phyloP scores from a whole-genome alignment of 2,113 vertebrate species.

The Cheirogaleus medius region DNA sequence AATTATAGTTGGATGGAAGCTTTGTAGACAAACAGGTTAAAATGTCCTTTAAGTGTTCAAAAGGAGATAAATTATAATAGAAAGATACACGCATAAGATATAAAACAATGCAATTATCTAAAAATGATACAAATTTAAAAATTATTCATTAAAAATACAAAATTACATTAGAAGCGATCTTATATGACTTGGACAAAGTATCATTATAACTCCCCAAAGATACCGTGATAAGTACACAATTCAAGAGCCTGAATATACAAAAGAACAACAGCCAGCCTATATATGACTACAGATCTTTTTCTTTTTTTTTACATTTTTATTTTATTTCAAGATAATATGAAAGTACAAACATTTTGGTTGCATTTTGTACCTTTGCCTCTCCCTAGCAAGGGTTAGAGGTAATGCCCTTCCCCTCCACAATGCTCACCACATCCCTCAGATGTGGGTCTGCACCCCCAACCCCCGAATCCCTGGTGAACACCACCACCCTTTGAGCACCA shows the following conservation, averaged over 20 bases:
- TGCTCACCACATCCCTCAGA: too few relatives aligned
- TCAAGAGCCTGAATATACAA: neutral
- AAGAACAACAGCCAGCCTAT: neutral
- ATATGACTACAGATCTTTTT: neutral
- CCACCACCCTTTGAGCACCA: too few relatives aligned
- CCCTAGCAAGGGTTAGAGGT: too few relatives aligned
- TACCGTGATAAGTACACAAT: neutral
- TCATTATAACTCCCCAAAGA: neutral
- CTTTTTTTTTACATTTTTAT: too few relatives aligned
- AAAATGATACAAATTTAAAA: conserved; percentile 2
- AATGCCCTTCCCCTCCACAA: too few relatives aligned
- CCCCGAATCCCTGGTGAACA: too few relatives aligned
- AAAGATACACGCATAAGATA: neutral
- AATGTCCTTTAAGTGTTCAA: conserved; percentile 29
- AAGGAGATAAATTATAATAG: neutral
- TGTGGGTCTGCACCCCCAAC: too few relatives aligned
- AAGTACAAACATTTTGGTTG: too few relatives aligned
- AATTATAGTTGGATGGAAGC: neutral
- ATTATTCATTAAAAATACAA: neutral
- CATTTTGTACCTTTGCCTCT: too few relatives aligned
- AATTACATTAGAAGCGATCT: neutral
- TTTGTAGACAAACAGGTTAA: neutral
- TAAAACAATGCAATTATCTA: conserved; percentile 8
- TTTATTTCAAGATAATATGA: too few relatives aligned
- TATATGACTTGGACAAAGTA: neutral